Evolutionary conservation across 2,113 vertebrate genomes (phyloP).

Genomic region (Phrynosoma platyrhinos): DNA sequence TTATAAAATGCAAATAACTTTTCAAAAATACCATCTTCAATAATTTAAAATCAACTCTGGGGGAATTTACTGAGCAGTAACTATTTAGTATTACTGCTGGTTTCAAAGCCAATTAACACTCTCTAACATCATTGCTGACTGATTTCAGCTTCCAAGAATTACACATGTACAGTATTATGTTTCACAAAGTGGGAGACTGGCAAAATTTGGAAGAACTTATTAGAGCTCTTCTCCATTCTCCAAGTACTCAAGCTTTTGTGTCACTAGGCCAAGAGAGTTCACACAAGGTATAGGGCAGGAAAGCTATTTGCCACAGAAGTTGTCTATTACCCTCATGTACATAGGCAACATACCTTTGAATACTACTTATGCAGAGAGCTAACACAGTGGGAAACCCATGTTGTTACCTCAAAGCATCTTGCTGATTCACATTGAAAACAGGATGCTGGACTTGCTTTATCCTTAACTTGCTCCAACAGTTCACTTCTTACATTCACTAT

Average conservation of each 20-base stretch:
- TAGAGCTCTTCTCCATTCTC: background rate
- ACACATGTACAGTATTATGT: background rate
- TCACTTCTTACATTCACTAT: background rate
- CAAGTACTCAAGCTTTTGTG: background rate
- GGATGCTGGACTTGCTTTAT: background rate
- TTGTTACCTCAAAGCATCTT: background rate
- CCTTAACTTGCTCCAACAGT: background rate
- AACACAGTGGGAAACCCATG: background rate
- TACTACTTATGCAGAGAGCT: background rate
- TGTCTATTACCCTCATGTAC: background rate
- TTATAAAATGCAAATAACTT: background rate
- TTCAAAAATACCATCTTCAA: background rate
- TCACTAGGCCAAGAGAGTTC: background rate
- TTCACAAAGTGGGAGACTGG: background rate
- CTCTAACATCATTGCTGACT: background rate
- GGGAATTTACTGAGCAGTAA: background rate
- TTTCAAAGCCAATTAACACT: fast-evolving
- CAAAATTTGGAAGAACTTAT: no score
- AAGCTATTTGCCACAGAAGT: background rate
- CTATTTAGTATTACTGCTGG: conserved; percentile 9
- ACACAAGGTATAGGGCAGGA: background rate
- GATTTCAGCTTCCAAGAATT: background rate
- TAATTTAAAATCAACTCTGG: background rate
- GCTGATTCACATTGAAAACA: background rate
- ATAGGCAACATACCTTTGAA: background rate